Percentiles rank a stretch among this genome's conserved stretches.
Conservation (phyloP, 1,140 invertebrate genomes). For the Drosophila funebris region DNA sequence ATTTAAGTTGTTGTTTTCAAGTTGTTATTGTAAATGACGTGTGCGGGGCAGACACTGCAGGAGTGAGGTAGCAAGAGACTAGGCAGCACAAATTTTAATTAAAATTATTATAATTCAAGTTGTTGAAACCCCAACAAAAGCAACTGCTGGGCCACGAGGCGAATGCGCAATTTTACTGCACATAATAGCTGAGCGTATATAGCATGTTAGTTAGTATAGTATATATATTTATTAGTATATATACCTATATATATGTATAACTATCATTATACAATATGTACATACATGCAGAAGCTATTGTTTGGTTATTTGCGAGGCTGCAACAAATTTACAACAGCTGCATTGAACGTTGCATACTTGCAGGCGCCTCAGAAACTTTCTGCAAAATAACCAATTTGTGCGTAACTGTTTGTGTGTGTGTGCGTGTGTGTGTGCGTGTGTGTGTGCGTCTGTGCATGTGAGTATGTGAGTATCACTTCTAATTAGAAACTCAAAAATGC, state of each 20-base stretch:
- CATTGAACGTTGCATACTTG: slow-evolving; percentile 68
- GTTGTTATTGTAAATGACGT: slow-evolving; percentile 42
- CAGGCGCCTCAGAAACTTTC: slow-evolving; percentile 72
- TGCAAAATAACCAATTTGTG: slow-evolving; percentile 74
- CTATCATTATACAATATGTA: not conserved
- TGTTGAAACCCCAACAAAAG: slow-evolving; percentile 37
- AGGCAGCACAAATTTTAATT: slow-evolving; percentile 69
- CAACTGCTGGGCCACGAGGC: slow-evolving; percentile 11
- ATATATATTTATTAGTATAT: slow-evolving; percentile 19
- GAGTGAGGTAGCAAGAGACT: not conserved
- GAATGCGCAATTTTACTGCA: slow-evolving; percentile 31
- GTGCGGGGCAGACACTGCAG: not conserved
- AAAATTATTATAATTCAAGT: slow-evolving; percentile 77
- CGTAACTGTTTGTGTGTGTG: slow-evolving; percentile 5
- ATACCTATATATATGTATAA: slow-evolving; percentile 35
- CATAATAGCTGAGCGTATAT: slow-evolving; percentile 2
- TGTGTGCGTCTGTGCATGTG: slow-evolving; percentile 60
- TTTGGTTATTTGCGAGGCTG: slow-evolving; percentile 20
- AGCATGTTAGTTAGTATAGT: slow-evolving; percentile 8
- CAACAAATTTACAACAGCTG: slow-evolving; percentile 77
- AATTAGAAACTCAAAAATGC: slow-evolving; percentile 81
- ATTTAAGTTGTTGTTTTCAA: slow-evolving; percentile 64
- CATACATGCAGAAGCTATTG: not conserved
- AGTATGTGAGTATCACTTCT: slow-evolving; percentile 77
- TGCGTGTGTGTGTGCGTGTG: slow-evolving; percentile 49